Evolutionary conservation across 2,797 vertebrate genomes (phyloP).

Genomic region (Heteromormyrus szaboi): DNA sequence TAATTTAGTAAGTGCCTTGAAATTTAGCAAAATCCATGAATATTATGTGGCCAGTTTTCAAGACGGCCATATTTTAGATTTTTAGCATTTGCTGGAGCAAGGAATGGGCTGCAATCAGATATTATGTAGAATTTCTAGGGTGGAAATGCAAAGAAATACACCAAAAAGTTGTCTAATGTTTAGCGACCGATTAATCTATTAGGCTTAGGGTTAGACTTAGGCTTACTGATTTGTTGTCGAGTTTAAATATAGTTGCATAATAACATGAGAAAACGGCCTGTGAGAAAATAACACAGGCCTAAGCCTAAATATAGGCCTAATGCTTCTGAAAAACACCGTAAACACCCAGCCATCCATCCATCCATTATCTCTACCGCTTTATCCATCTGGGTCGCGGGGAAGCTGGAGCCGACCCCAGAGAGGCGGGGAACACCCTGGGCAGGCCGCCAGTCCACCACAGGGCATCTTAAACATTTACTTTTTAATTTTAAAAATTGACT

Average conservation of each 20-base stretch:
- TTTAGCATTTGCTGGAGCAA: not conserved
- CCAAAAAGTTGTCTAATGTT: not conserved
- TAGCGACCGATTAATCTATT: not conserved
- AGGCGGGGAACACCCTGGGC: too few relatives aligned
- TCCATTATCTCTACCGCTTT: too few relatives aligned
- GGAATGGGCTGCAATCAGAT: not conserved
- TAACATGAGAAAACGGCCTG: not conserved
- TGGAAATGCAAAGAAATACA: not conserved
- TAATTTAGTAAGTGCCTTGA: not conserved
- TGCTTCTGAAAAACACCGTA: not conserved
- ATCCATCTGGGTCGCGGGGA: too few relatives aligned
- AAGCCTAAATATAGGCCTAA: not conserved
- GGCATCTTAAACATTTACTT: not conserved
- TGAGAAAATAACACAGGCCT: not conserved
- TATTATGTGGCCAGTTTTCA: not conserved
- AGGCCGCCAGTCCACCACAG: too few relatives aligned
- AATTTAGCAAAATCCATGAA: not conserved
- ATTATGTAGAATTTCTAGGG: not conserved
- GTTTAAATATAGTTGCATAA: not conserved
- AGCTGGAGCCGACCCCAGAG: too few relatives aligned
- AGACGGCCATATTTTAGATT: not conserved
- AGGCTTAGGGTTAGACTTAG: not conserved
- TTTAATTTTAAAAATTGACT: not conserved
- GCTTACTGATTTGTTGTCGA: not conserved
- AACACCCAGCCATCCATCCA: too few relatives aligned